These are phyloP conservation scores for Bufotes viridis DNA, from an alignment of 2,797 vertebrate genomes.

Conservation along the genomic window DNA sequence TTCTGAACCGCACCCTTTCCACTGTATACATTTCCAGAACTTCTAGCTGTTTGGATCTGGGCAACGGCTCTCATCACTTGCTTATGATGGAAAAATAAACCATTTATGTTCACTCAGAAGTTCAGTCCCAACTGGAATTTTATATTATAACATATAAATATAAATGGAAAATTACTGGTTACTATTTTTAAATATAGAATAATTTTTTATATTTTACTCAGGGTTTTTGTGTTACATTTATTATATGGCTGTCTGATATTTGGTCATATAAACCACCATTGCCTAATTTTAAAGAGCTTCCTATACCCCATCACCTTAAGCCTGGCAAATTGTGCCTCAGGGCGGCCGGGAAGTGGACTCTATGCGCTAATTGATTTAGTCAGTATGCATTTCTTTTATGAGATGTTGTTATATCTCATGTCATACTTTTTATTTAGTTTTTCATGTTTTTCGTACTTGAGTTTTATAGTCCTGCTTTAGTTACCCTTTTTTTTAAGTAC, in stretches of 20 bases:
- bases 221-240: neutral
- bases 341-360: no score
- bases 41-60: neutral
- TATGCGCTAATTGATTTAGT: neutral
- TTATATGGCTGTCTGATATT: neutral
- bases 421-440: neutral
- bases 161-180: neutral
- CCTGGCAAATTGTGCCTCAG: neutral
- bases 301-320: neutral
- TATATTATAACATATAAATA: neutral
- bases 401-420: neutral
- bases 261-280: neutral
- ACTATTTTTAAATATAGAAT: neutral
- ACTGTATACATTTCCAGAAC: constrained; percentile 16
- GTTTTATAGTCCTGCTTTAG: neutral
- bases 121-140: neutral
- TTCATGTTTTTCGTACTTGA: no score
- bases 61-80: neutral
- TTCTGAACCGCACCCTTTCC: neutral
- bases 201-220: neutral
- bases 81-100: constrained; percentile 4
- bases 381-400: neutral
- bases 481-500: no score
- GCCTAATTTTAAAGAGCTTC: neutral
- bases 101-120: neutral